Base-by-base conservation (phyloP, 2,888 invertebrate species). In the Epiblema foenella region DNA sequence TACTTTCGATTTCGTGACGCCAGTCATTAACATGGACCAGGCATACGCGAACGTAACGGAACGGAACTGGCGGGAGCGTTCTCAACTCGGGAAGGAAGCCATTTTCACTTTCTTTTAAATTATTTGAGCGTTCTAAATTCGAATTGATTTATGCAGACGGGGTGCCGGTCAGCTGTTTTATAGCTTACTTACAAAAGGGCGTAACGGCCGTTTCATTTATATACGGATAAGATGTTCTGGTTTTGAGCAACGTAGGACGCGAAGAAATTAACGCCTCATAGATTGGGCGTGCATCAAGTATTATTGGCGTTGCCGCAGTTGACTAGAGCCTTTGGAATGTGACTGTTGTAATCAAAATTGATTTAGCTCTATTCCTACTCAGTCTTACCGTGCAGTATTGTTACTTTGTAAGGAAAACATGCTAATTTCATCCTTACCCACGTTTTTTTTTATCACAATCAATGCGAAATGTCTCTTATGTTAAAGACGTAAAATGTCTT, bases 1-100 rank as follows among this genome's bases (percentile, higher is more conserved):
- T 87, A 90, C 92, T 92, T 93, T 93, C 92, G 90, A 89, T 92
- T 92, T 93, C 90, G 90, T 90, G 91, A 89, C 88, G 86, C 82
- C 81, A 81, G 83, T 88, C 90, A 92, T 92, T 93, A 91, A 88
- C 89, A 91, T 90, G 90, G 89, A 88, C 89, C 87, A 88, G 87
- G 82, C 86, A 86, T 88, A 88, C 89, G 88, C 87, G 87, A 77
- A 81, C 89, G 90, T 88, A 88, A 86, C 86, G 86, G 86, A 88
- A 85, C 91, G 90, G 89, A 89, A 90, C 90, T 87, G 82, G 8
- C 81, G 72, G 75, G 68, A 77, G 79, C 80, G 80, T 75, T 75
- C 77, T 75, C 74, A 71, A 60, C 54, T 54, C 78, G 76, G 81
- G 80, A 82, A 83, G 82, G 85, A 82, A 86, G 78, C 78, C 78